Conservation (phyloP, 2,113 vertebrate species). For the rat (Rattus norvegicus) region GRCr8 NC_086024.1:38514001-38514500, state of each 20-base stretch:
- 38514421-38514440: background rate
- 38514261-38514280: background rate
- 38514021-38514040: background rate
- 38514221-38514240: background rate
- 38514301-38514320: background rate
- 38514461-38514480: background rate
- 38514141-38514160: background rate
- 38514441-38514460: background rate
- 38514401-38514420: background rate
- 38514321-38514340: background rate
- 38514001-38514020: background rate
- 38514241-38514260: background rate
- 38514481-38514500: background rate
- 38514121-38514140: too few species aligned
- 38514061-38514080: background rate
- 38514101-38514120: background rate
- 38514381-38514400: background rate
- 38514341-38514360: background rate
- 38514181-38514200: background rate
- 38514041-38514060: background rate
- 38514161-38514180: background rate
- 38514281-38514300: background rate
- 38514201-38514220: background rate
- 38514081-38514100: background rate
- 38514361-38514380: background rate